Conservation (phyloP, 2,113 vertebrate species). For the Tauraco erythrolophus region DNA sequence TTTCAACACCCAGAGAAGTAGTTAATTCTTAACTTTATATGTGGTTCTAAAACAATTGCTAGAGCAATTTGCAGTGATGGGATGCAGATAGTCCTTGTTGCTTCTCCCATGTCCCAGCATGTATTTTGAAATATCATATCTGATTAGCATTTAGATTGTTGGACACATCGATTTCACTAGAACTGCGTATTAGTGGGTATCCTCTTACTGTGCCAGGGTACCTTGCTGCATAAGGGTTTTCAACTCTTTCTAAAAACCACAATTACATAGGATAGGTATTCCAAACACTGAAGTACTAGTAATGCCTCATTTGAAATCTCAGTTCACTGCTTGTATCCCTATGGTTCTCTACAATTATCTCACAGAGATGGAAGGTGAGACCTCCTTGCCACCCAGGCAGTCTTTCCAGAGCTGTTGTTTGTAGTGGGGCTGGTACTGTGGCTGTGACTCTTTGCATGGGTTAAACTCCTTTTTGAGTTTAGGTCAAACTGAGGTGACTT, state of each 20-base stretch:
- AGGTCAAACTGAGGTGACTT: background rate
- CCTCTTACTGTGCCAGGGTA: background rate
- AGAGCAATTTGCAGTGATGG: background rate
- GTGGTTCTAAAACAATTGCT: background rate
- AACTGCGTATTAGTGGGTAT: background rate
- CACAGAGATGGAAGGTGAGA: background rate
- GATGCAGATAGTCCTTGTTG: background rate
- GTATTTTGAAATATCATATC: background rate
- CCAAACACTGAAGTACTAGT: background rate
- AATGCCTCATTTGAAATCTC: background rate
- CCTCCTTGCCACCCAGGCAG: background rate
- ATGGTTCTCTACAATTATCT: background rate
- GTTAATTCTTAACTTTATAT: background rate
- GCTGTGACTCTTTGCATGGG: background rate
- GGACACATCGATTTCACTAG: background rate
- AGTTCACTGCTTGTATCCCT: accelerated
- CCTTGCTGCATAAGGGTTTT: background rate
- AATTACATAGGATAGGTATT: accelerated
- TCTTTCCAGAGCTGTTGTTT: background rate
- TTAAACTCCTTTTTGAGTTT: background rate
- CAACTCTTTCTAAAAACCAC: background rate
- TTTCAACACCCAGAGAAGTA: background rate
- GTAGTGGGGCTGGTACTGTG: background rate
- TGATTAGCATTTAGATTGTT: background rate
- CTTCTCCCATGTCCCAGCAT: background rate